Base-by-base conservation (phyloP, 2,797 vertebrate species). In the Furcifer pardalis region DNA sequence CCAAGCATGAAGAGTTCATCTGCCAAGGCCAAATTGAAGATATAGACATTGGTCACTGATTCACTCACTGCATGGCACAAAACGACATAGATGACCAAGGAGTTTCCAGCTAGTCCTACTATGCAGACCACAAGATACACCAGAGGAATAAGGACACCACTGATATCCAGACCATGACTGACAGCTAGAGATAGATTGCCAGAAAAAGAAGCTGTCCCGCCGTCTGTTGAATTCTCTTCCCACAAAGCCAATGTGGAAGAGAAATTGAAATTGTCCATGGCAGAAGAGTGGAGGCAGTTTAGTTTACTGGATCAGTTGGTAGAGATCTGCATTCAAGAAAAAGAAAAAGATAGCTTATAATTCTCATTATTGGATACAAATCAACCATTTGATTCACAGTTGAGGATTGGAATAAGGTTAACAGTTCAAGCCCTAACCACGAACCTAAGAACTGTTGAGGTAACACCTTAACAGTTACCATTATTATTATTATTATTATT, bases 1-100 rank as follows among this genome's bases (percentile, higher is more conserved):
- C 98, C 98, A 66, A 99, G 92, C 96, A 99, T 98, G 95, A 98
- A 99, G 46, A 99, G 97, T 89, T 99, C 98, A 1, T 99, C 98
- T 0, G 98, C 98, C 90, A 99, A 91, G 0, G 98, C 98, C 93
- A 99, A 93, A 95, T 99, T 99, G 85, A 99, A 92, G 91, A 99
- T 99, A 92, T 99, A 99, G 91, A 99, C 97, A 0, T 97, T 99
- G 89, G 98, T 99, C 88, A 99, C 98, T 0, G 98, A 98, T 69
- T 98, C 97, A 49, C 97, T 98, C 81, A 98, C 97, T 3, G 98
- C 96, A 46, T 98, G 97, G 59, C 97, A 94, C 90, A 99, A 95
- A 63, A 99, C 97, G 91, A 98, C 97, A 0, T 98, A 98, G 93
- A 99, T 99, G 86, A 98, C 98, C 92, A 99, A 93, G 0, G 98